Evolutionary conservation across 2,113 vertebrate genomes (phyloP).

Genomic region (Galeopterus variegatus): DNA sequence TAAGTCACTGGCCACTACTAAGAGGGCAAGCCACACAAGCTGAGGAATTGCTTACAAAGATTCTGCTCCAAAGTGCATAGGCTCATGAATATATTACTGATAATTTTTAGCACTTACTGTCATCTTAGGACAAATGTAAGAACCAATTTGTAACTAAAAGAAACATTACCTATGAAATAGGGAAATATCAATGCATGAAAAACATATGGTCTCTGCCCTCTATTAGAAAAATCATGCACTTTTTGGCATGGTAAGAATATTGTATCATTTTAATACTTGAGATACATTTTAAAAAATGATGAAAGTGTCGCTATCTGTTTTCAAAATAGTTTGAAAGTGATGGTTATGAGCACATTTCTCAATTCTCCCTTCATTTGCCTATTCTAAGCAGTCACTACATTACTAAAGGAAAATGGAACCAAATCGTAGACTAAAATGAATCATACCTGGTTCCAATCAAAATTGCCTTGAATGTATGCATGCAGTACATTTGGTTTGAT

Average conservation of each 20-base stretch:
- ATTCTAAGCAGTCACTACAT: background rate
- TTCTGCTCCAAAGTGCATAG: background rate
- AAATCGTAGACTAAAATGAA: slow-evolving; percentile 26
- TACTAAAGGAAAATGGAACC: background rate
- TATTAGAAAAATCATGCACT: background rate
- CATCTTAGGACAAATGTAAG: background rate
- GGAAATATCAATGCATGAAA: background rate
- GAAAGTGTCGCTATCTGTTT: background rate
- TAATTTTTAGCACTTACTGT: background rate
- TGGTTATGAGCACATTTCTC: background rate
- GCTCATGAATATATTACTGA: background rate
- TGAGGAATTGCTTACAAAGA: background rate
- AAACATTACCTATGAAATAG: background rate
- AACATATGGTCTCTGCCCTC: background rate
- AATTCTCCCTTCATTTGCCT: background rate
- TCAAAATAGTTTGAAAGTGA: background rate
- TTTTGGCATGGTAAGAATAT: background rate
- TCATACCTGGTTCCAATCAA: slow-evolving; percentile 39
- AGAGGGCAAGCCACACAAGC: background rate
- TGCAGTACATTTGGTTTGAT: slow-evolving; percentile 39
- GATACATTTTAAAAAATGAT: background rate
- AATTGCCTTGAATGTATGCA: background rate
- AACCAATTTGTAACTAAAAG: slow-evolving; percentile 42
- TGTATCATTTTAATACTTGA: background rate
- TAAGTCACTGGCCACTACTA: background rate